phyloP scores from a whole-genome alignment of 2,888 invertebrate genomes.

The Pseudolycoriella hygida region DNA sequence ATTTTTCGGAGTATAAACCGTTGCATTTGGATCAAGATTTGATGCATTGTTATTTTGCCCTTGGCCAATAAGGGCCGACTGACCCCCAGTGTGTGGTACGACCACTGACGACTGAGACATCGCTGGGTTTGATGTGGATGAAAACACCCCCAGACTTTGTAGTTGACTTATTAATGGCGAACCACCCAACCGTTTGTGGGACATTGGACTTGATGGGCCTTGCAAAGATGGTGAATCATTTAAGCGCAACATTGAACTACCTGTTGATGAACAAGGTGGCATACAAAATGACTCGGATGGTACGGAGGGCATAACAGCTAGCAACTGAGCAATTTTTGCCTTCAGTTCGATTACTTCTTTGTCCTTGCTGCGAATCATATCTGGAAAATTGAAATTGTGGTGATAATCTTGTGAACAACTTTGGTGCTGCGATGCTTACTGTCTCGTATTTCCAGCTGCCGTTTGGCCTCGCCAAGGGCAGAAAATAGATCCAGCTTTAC shows the following conservation, averaged over 20 bases:
- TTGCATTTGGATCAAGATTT: slow-evolving; percentile 77
- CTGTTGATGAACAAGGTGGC: slow-evolving; percentile 33
- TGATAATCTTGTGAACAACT: too few species aligned
- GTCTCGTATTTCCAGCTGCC: slow-evolving; percentile 72
- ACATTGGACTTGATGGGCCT: slow-evolving; percentile 29
- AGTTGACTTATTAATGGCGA: slow-evolving; percentile 8
- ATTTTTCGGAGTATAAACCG: slow-evolving; percentile 74
- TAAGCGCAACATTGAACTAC: slow-evolving; percentile 41
- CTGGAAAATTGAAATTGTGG: slow-evolving; percentile 30
- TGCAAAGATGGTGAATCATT: slow-evolving; percentile 26
- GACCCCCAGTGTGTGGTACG: too few species aligned
- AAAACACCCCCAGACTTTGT: slow-evolving; percentile 3
- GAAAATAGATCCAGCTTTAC: slow-evolving; percentile 96
- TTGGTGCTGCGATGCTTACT: slow-evolving; percentile 37
- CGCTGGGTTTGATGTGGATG: neutral
- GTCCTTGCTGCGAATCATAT: slow-evolving; percentile 64
- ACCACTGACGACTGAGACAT: neutral
- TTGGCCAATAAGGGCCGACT: neutral
- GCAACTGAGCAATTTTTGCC: slow-evolving; percentile 76
- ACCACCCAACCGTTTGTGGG: slow-evolving; percentile 18
- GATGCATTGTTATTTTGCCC: slow-evolving; percentile 12
- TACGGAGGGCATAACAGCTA: slow-evolving; percentile 71
- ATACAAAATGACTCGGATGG: slow-evolving; percentile 39
- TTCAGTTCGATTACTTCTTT: slow-evolving; percentile 84
- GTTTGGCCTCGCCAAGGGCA: slow-evolving; percentile 87